phyloP scores from a whole-genome alignment of 2,797 vertebrate genomes.

The Chelon auratus region DNA sequence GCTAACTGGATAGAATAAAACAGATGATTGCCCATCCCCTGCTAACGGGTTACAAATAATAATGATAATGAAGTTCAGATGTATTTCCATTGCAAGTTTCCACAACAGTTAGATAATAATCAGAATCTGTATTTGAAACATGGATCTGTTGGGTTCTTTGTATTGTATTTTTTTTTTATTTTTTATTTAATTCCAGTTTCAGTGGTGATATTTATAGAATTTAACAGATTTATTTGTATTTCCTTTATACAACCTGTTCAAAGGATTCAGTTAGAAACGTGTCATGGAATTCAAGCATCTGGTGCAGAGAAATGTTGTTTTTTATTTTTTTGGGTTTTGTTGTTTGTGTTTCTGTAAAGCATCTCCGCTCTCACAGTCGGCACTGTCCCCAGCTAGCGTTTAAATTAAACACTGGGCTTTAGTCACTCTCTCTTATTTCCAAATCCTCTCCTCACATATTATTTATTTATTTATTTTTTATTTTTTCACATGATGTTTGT shows the following conservation, averaged over 20 bases:
- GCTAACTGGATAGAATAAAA: constrained; percentile 41
- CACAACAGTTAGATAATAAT: constrained; percentile 5
- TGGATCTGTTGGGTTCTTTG: neutral
- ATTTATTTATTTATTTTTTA: neutral
- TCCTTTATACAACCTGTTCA: constrained; percentile 74
- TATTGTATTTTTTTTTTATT: neutral
- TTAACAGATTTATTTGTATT: constrained; percentile 68
- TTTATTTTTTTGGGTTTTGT: constrained; percentile 46
- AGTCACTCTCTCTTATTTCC: constrained; percentile 47
- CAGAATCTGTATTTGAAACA: constrained; percentile 43
- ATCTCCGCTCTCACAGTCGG: constrained; percentile 51
- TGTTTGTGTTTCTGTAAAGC: constrained; percentile 54
- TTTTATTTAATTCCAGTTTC: constrained; percentile 35
- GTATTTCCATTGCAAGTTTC: constrained; percentile 43
- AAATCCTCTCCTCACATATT: constrained; percentile 33
- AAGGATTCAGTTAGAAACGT: constrained; percentile 62
- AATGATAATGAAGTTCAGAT: constrained; percentile 36
- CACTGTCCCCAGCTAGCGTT: constrained; percentile 54
- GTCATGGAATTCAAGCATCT: constrained; percentile 57
- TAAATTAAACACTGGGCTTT: constrained; percentile 63
- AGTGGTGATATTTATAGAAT: constrained; percentile 64
- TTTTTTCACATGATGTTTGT: constrained; percentile 55
- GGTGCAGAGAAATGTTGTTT: constrained; percentile 28
- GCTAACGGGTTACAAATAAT: constrained; percentile 46
- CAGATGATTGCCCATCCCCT: constrained; percentile 39